Evolutionary conservation across 2,113 vertebrate genomes (phyloP).

Genomic region (Sitta europaea): DNA sequence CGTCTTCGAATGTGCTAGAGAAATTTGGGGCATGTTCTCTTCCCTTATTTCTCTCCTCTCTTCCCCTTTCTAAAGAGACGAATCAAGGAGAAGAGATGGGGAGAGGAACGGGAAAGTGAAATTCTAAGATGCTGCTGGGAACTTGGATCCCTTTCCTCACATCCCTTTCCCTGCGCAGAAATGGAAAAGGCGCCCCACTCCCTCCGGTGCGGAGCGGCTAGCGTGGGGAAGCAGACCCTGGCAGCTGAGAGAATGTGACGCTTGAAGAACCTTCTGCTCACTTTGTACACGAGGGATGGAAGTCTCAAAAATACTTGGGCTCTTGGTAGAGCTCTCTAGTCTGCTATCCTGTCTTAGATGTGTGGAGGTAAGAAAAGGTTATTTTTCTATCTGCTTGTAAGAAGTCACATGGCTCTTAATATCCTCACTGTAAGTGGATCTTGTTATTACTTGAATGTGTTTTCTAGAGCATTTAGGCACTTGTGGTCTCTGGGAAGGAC

Average conservation of each 20-base stretch:
- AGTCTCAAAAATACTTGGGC: not conserved
- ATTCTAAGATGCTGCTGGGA: not conserved
- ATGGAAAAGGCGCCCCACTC: not conserved
- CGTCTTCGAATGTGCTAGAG: not conserved
- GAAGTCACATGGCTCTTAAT: not conserved
- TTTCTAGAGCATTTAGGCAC: not conserved
- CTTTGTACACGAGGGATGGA: conserved; percentile 21
- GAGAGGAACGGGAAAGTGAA: not conserved
- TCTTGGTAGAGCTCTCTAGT: not conserved
- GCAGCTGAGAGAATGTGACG: not conserved
- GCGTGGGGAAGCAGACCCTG: not conserved
- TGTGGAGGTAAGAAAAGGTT: conserved; percentile 49
- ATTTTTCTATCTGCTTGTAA: not conserved
- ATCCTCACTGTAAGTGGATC: not conserved
- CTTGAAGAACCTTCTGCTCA: not conserved
- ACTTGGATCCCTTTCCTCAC: not conserved
- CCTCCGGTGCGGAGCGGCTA: not conserved
- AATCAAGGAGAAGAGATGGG: not conserved
- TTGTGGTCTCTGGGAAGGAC: not conserved
- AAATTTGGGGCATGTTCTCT: not conserved
- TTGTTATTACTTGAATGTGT: not conserved
- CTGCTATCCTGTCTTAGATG: conserved; percentile 10
- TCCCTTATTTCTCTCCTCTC: not conserved
- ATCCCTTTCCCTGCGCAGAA: not conserved
- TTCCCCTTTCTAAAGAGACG: not conserved